phyloP scores from a whole-genome alignment of 1,140 invertebrate genomes.

The Schlechtendalia chinensis region DNA sequence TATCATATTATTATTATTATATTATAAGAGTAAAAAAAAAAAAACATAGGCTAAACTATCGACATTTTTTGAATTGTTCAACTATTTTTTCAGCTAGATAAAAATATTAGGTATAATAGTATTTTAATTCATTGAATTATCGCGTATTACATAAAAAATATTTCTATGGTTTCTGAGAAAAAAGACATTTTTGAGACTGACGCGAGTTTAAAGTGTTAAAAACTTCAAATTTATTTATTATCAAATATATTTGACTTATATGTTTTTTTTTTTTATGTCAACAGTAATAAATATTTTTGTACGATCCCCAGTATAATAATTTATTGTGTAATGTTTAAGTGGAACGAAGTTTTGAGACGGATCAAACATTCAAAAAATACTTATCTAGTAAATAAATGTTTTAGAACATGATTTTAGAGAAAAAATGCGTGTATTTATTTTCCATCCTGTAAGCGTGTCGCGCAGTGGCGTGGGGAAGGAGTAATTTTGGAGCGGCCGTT shows the following conservation, averaged over 20 bases:
- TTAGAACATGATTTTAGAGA: conserved; percentile 29
- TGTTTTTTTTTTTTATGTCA: conserved; percentile 11
- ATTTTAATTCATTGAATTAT: neutral
- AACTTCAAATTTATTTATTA: conserved; percentile 18
- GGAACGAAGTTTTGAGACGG: conserved; percentile 12
- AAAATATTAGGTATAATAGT: neutral
- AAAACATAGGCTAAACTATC: conserved; percentile 6
- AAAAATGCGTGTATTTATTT: neutral
- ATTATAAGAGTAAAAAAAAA: conserved; percentile 4
- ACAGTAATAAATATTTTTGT: conserved; percentile 47
- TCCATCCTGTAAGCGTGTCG: too few species aligned
- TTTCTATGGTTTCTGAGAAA: conserved; percentile 30
- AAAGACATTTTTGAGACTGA: conserved; percentile 50
- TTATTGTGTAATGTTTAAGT: conserved; percentile 28
- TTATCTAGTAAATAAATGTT: conserved; percentile 33
- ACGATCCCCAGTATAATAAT: neutral
- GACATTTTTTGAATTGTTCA: conserved; percentile 19
- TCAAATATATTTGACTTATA: neutral
- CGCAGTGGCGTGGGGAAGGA: too few species aligned
- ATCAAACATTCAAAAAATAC: conserved; percentile 19
- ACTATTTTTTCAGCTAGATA: conserved; percentile 32
- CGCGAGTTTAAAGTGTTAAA: conserved; percentile 35
- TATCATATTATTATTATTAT: conserved; percentile 17
- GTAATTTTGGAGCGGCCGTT: too few species aligned
- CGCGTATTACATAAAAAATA: neutral